Evolutionary conservation across 2,888 invertebrate species (phyloP).

Genomic region (Entomobrya multifasciata): DNA sequence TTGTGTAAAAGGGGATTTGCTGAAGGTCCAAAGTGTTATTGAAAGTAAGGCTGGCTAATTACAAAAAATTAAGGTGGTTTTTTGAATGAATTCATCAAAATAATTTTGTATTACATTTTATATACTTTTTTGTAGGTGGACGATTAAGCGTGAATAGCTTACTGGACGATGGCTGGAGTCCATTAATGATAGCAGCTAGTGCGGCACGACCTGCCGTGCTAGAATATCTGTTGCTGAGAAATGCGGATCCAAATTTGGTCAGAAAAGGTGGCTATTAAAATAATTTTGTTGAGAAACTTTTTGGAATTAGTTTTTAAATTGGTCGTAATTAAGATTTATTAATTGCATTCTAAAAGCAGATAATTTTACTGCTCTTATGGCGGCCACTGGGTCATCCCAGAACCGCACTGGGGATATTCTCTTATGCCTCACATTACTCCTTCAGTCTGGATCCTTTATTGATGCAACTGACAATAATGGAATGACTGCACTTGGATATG

Average conservation of each 20-base stretch:
- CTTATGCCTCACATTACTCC: constrained; percentile 50
- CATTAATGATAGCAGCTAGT: constrained; percentile 73
- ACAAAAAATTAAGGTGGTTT: neutral
- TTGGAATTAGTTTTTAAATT: neutral
- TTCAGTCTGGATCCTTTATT: constrained; percentile 60
- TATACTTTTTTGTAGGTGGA: constrained; percentile 24
- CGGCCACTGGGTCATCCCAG: constrained; percentile 72
- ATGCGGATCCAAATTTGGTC: constrained; percentile 68
- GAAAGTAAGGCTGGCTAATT: constrained; percentile 57
- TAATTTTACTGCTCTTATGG: constrained; percentile 73
- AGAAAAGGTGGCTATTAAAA: constrained; percentile 61
- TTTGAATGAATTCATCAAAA: neutral
- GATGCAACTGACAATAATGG: constrained; percentile 69
- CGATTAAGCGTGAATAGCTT: constrained; percentile 60
- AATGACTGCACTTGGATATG: constrained; percentile 63
- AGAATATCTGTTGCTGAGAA: constrained; percentile 63
- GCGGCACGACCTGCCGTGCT: constrained; percentile 66
- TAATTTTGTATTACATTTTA: neutral
- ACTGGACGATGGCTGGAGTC: constrained; percentile 72
- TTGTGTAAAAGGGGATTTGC: constrained; percentile 69
- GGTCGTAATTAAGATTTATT: too few species aligned
- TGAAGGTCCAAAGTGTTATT: constrained; percentile 61
- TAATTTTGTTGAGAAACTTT: neutral
- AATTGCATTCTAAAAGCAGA: constrained; percentile 41
- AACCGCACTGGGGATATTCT: constrained; percentile 44